Conservation (phyloP, 2,113 vertebrate species). For the Albula goreensis region DNA sequence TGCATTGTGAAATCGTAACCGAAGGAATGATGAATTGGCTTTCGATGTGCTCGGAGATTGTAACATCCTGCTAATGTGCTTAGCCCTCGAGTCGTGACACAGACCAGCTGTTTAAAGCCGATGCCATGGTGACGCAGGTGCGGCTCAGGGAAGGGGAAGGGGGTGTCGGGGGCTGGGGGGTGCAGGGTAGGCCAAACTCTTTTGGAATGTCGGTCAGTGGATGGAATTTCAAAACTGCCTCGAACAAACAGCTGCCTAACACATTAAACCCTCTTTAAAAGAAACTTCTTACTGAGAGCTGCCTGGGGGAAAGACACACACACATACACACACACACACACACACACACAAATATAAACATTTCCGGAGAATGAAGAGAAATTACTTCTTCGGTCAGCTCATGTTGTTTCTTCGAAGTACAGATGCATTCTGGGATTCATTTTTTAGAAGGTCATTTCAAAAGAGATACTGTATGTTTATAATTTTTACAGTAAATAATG, state of each 20-base stretch:
- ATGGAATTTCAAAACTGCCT: conserved; percentile 1
- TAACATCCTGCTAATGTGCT: neutral
- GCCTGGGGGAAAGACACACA: neutral
- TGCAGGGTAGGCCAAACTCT: neutral
- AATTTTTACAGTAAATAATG: no score
- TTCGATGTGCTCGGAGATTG: neutral
- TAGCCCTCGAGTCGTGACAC: neutral
- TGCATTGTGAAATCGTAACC: neutral
- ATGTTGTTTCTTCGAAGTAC: neutral
- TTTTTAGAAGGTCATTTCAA: no score
- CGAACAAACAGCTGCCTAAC: neutral
- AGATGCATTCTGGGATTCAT: no score
- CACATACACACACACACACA: no score
- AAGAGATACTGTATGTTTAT: no score
- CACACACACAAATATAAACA: no score
- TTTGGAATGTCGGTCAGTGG: conserved; percentile 41
- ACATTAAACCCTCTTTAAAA: neutral
- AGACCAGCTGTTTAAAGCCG: neutral
- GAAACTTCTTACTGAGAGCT: neutral
- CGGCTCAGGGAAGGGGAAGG: neutral
- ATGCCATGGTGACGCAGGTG: neutral
- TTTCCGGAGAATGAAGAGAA: no score
- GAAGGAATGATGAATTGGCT: no score
- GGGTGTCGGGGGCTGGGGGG: neutral
- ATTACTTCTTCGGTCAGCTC: neutral